These are phyloP conservation scores for Yponomeuta sedellus DNA, from an alignment of 2,888 invertebrate species.

Conservation along the genomic window DNA sequence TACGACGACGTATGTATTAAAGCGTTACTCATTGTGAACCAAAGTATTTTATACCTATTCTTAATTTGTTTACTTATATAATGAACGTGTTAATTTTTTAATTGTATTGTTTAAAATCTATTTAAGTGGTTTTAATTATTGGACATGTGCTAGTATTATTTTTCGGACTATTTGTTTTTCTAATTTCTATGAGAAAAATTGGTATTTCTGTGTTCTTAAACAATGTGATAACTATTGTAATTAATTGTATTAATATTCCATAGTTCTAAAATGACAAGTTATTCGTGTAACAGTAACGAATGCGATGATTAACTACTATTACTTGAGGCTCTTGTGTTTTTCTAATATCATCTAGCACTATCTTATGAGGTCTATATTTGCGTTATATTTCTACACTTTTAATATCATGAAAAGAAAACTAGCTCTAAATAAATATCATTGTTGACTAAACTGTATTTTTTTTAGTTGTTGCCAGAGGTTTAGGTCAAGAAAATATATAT, in stretches of 20 bases:
- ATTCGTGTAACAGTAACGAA: not conserved
- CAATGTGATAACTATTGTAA: slow-evolving; percentile 10
- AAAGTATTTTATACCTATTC: slow-evolving; percentile 48
- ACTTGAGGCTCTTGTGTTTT: slow-evolving; percentile 12
- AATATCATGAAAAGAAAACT: slow-evolving; percentile 33
- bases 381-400: slow-evolving; percentile 54
- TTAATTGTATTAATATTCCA: not conserved
- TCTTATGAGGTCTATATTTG: slow-evolving; percentile 43
- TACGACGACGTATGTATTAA: slow-evolving; percentile 15
- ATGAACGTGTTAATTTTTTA: slow-evolving; percentile 29
- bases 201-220: slow-evolving; percentile 7
- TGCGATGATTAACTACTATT: not conserved
- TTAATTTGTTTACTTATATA: slow-evolving; percentile 39
- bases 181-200: not conserved
- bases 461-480: not conserved
- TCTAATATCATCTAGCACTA: slow-evolving; percentile 32
- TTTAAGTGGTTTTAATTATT: slow-evolving; percentile 4
- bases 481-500: slow-evolving; percentile 28
- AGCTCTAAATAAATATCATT: slow-evolving; percentile 72
- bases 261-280: not conserved
- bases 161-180: slow-evolving; percentile 4
- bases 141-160: slow-evolving; percentile 3
- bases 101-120: slow-evolving; percentile 17
- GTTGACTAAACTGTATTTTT: slow-evolving; percentile 48
- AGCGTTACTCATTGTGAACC: slow-evolving; percentile 55